Conservation (phyloP, 1,140 invertebrate genomes). For the Drosophila elegans region DNA sequence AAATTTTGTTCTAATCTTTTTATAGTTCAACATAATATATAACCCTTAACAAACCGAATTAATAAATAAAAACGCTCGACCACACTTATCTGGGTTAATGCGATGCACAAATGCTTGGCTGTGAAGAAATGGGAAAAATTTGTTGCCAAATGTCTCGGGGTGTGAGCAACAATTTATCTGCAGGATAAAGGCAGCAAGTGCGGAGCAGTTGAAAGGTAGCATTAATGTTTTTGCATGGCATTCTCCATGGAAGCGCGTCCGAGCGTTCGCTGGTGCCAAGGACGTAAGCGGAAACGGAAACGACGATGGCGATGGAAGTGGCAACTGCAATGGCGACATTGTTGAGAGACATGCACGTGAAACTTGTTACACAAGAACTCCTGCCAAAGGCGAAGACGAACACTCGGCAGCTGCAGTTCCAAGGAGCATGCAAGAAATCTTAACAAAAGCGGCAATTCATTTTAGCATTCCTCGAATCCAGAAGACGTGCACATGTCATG, state of each 20-base stretch:
- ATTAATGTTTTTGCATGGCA: conserved; percentile 73
- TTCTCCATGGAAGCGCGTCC: conserved; percentile 47
- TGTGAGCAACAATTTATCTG: conserved; percentile 63
- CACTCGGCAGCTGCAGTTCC: conserved; percentile 26
- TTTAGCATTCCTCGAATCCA: conserved; percentile 74
- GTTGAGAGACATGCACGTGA: conserved; percentile 76
- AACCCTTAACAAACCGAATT: conserved; percentile 2
- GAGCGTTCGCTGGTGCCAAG: conserved; percentile 23
- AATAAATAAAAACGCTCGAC: conserved; percentile 23
- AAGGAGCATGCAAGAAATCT: conserved; percentile 72
- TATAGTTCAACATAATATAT: background rate
- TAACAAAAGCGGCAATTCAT: conserved; percentile 81
- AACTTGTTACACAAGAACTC: conserved; percentile 72
- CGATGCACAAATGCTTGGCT: conserved; percentile 68
- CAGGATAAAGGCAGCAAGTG: conserved; percentile 56
- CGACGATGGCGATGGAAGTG: conserved; percentile 26
- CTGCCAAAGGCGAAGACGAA: conserved; percentile 26
- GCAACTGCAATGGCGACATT: conserved; percentile 73
- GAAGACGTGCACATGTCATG: conserved; percentile 74
- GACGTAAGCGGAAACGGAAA: conserved; percentile 40
- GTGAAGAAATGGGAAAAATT: conserved; percentile 62
- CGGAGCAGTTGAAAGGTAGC: conserved; percentile 47
- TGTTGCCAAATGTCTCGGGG: conserved; percentile 37
- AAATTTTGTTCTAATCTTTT: too few relatives aligned
- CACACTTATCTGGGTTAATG: conserved; percentile 59